These are phyloP conservation scores for Anthopleura xanthogrammica DNA, from an alignment of 92 coral and sea anemone species.

Conservation along the genomic window DNA sequence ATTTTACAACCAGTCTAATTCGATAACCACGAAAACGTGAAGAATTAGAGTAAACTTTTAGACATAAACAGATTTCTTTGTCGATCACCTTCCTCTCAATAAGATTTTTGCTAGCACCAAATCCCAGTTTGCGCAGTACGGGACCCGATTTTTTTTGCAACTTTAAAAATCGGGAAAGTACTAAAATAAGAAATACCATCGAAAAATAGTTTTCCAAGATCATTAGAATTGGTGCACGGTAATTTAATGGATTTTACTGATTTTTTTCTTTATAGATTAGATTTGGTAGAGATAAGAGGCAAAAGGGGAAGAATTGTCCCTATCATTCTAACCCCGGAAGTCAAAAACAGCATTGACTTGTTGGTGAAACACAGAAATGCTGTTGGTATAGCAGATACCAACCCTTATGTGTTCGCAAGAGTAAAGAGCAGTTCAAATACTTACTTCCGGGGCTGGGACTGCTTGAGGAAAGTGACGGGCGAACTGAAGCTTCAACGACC, in stretches of 20 bases:
- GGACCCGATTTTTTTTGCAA: too few species aligned
- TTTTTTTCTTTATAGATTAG: conserved; percentile 1
- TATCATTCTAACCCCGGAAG: not conserved
- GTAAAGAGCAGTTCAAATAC: not conserved
- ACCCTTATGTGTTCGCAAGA: not conserved
- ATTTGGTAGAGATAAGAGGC: conserved; percentile 19
- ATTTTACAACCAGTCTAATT: too few species aligned
- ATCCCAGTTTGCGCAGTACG: too few species aligned
- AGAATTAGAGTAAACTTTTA: too few species aligned
- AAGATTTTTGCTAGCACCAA: too few species aligned
- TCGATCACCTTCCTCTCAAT: too few species aligned
- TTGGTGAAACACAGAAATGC: not conserved
- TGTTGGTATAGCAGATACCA: not conserved
- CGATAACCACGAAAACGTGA: too few species aligned
- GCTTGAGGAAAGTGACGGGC: not conserved
- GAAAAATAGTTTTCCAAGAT: too few species aligned
- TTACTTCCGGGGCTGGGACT: not conserved
- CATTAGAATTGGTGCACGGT: too few species aligned
- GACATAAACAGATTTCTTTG: too few species aligned
- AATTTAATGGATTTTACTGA: not conserved
- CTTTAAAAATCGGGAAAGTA: too few species aligned
- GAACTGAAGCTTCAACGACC: not conserved
- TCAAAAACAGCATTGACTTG: not conserved
- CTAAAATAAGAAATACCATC: too few species aligned
- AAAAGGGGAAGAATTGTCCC: conserved; percentile 14